Evolutionary conservation across 2,113 vertebrate genomes (phyloP), one percentile per base, ranked within the genome.

Genomic region (Chunga burmeisteri): DNA sequence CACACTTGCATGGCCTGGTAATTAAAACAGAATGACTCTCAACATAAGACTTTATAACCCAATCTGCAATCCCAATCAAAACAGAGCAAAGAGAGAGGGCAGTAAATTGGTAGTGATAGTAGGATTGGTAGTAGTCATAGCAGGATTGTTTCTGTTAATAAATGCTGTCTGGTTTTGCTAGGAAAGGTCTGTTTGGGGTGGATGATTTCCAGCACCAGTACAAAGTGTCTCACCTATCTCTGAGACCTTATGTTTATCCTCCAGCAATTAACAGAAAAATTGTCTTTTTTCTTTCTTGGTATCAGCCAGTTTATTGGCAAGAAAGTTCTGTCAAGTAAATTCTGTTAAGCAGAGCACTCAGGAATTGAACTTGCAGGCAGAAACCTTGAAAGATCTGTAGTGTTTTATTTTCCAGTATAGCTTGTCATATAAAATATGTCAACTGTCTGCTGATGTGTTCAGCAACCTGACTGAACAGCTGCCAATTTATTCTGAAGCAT

Each of bases 301-400:
- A 40, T 86, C 81, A 90, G 81, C 66, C 89, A 94, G 50, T 74
- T 93, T 83, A 55, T 74, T 96, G 96, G 81, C 95, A 90, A 88
- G 67, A 86, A 93, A 82, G 55, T 89, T 74, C 63, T 83, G 74
- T 80, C 63, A 88, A 83, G 84, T 81, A 74, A 95, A 90, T 72
- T 52, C 59, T 59, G 61, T 81, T 88, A 78, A 88, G 66, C 56
- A 42, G 40, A 92, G 71, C 59, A 32, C 59, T 77, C 26, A 0
- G 16, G 79, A 91, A 75, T 55, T 53, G 59, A 94, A 73, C 75
- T 71, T 88, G 72, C 13, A 96, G 87, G 70, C 81, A 83, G 44
- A 77, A 66, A 44, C 81, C 81, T 92, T 65, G 81, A 53, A 71
- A 90, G 34, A 56, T 73, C 79, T 80, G 59, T 25, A 52, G 44